phyloP scores from a whole-genome alignment of 92 coral and sea anemone genomes.

The Epizoanthus stellaris region DNA sequence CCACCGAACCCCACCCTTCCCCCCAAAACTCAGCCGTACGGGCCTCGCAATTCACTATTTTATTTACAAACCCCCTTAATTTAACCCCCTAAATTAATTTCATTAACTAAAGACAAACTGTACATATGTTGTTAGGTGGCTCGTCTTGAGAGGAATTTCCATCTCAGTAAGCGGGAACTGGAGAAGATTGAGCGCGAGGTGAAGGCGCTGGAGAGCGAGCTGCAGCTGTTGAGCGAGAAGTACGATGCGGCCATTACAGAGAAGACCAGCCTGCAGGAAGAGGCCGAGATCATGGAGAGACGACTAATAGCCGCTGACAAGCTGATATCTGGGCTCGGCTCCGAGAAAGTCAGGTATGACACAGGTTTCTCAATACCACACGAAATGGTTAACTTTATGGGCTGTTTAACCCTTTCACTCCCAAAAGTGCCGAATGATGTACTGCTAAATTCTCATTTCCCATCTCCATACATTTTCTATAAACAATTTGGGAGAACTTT shows the following conservation, averaged over 20 bases:
- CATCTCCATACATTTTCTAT: too few species aligned
- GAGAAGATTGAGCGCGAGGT: conserved; percentile 97
- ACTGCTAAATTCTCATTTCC: too few species aligned
- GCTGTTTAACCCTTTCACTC: neutral
- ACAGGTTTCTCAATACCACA: neutral
- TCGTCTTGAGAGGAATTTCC: conserved; percentile 91
- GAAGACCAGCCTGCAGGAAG: conserved; percentile 85
- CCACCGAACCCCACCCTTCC: too few species aligned
- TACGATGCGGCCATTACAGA: conserved; percentile 98
- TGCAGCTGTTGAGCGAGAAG: conserved; percentile 82
- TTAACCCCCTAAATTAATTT: too few species aligned
- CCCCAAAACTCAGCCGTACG: too few species aligned
- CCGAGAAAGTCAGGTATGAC: conserved; percentile 92
- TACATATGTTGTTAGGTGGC: conserved; percentile 73
- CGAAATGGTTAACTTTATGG: neutral
- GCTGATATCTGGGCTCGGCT: conserved; percentile 97
- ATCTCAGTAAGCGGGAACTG: conserved; percentile 93
- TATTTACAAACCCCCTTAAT: neutral
- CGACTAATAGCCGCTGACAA: conserved; percentile 98
- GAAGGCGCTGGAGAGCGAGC: conserved; percentile 88
- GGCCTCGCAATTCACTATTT: too few species aligned
- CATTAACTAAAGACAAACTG: neutral
- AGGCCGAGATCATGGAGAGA: conserved; percentile 99
- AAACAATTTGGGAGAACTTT: too few species aligned
- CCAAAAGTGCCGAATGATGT: too few species aligned